Evolutionary conservation across 2,888 invertebrate species (phyloP).

Genomic region (Volucella zonaria): DNA sequence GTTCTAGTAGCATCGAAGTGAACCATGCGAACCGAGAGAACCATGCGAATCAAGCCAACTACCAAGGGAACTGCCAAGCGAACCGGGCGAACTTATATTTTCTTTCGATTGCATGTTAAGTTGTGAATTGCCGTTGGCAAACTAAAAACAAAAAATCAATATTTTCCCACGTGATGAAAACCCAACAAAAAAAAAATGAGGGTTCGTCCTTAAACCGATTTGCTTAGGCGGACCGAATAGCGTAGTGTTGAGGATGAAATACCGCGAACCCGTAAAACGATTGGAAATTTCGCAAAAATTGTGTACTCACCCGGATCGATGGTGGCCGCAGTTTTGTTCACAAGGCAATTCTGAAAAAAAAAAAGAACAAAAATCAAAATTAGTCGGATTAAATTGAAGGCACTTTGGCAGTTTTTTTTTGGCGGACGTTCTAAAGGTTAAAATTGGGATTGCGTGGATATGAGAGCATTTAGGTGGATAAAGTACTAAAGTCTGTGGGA

Average conservation of each 20-base stretch:
- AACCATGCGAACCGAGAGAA: no score
- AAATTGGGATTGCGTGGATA: no score
- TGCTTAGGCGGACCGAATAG: not conserved
- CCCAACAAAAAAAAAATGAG: not conserved
- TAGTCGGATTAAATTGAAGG: slow-evolving; percentile 30
- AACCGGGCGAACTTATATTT: slow-evolving; percentile 46
- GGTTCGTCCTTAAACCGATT: slow-evolving; percentile 16
- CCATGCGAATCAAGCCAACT: no score
- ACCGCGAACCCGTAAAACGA: not conserved
- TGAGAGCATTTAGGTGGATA: no score
- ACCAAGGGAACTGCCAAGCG: not conserved
- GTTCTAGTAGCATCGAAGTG: no score
- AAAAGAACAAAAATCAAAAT: not conserved
- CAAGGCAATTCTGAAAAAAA: slow-evolving; percentile 21
- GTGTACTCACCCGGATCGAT: slow-evolving; percentile 47
- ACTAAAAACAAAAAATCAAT: not conserved
- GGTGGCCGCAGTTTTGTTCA: slow-evolving; percentile 28
- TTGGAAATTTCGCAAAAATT: slow-evolving; percentile 11
- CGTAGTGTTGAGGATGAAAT: no score
- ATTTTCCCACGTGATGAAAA: slow-evolving; percentile 25
- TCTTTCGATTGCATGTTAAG: slow-evolving; percentile 69
- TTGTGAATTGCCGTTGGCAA: slow-evolving; percentile 47
- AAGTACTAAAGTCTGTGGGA: no score
- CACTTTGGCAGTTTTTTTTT: slow-evolving; percentile 19
- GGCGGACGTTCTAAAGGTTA: not conserved